Conservation (phyloP, 1,140 invertebrate species). For the Drosophila novamexicana region DNA sequence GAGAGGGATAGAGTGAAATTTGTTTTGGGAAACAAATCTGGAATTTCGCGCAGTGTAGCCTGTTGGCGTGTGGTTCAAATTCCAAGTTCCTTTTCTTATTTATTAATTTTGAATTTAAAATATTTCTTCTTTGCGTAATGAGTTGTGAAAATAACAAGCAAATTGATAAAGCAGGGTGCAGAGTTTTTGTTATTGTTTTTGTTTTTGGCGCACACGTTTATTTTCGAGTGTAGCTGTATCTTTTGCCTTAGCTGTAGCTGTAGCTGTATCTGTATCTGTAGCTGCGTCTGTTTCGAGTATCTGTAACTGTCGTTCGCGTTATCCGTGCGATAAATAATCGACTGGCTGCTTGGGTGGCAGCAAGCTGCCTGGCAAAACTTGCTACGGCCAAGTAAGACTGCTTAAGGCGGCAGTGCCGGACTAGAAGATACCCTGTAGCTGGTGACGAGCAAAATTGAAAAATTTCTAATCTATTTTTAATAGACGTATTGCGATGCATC, state of each 20-base stretch:
- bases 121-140: no score
- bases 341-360: constrained; percentile 42
- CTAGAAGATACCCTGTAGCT: neutral
- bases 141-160: no score
- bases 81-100: no score
- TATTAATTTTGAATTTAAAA: no score
- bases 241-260: neutral
- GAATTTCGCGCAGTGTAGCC: no score
- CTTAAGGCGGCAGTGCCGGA: neutral
- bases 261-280: constrained; percentile 9
- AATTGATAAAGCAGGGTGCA: no score
- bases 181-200: neutral
- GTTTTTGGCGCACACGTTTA: neutral
- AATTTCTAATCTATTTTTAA: no score
- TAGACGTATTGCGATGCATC: no score
- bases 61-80: no score
- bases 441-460: no score
- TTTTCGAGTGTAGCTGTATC: neutral
- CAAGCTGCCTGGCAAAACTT: constrained; percentile 6
- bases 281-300: constrained; percentile 15
- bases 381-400: neutral
- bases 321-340: constrained; percentile 48
- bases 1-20: no score
- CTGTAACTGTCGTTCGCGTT: constrained; percentile 32
- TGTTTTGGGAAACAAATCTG: no score